Base-by-base conservation (phyloP, 1,140 invertebrate genomes). In the Prorops nasuta region DNA sequence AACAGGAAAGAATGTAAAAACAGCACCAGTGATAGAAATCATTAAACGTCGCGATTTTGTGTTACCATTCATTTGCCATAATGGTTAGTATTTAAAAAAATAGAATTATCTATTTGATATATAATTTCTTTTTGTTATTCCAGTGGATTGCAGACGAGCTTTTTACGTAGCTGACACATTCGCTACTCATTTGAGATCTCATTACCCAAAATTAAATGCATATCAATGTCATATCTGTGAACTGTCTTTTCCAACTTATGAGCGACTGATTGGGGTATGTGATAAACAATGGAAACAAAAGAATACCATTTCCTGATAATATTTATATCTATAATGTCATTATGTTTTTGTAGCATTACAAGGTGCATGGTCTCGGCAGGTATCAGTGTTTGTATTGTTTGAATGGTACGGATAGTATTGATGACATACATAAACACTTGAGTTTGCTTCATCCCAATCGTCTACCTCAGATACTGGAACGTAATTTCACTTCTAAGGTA, bases 301-400 rank as follows among this genome's bases (percentile, higher is more conserved):
- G 4, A 6, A 21, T 51, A 40, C 31, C 16, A n/a, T 32, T 17
- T 16, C 3, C 16, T 7, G 19, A 35, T 20, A 41, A 38, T 24
- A 28, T 8, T 3, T 18, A 44, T 38, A 9, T 18, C 24, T 34
- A 12, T 18, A 28, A 20, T 44, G n/a, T n/a, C 16, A 15, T 40
- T 28, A n/a, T n/a, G 17, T 18, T 16, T 42, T 47, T 56, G 53
- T 35, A 75, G 66, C 77, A 79, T 49, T 80, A 80, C 48, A 76
- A 73, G 17, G 21, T 48, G 3, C 80, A 82, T 37, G 68, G 69
- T 8, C 70, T 76, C 51, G 71, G 71, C 21, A 79, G 76, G 19
- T 81, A 70, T 36, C 81, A 82, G 39, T 83, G 81, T 40, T 58
- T 77, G 2, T 81, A 81, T 49, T 83, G 81, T 48, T 22, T 71